Evolutionary conservation across 1,140 invertebrate genomes (phyloP).

Genomic region (Apocrypta bakeri): DNA sequence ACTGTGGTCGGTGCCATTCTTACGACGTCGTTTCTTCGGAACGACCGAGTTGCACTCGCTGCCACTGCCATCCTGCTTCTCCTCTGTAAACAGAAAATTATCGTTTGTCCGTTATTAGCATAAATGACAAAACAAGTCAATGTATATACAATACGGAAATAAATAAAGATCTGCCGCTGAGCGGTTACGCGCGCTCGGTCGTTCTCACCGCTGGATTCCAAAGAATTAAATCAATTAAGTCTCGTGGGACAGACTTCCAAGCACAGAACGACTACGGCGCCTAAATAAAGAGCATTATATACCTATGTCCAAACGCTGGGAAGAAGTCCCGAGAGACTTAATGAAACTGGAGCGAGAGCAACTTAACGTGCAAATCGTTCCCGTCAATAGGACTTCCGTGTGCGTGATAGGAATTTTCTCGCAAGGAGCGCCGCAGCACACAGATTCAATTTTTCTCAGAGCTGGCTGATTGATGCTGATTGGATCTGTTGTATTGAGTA

Average conservation of each 20-base stretch:
- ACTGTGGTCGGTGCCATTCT: constrained; percentile 67
- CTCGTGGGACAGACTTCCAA: background rate
- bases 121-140: background rate
- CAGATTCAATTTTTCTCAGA: background rate
- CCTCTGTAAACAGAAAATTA: constrained; percentile 55
- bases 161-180: too few relatives aligned
- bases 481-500: background rate
- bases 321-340: constrained; percentile 30
- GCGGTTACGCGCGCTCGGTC: constrained; percentile 17
- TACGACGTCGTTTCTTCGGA: constrained; percentile 84
- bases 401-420: background rate
- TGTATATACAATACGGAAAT: background rate
- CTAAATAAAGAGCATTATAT: background rate
- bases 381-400: background rate
- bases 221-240: constrained; percentile 9
- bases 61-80: constrained; percentile 74
- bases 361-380: constrained; percentile 22
- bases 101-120: background rate
- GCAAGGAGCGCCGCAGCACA: background rate
- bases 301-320: background rate
- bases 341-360: constrained; percentile 39
- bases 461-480: background rate
- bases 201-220: background rate
- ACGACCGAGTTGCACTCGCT: constrained; percentile 87
- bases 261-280: background rate